Base-by-base conservation (phyloP, 2,888 invertebrate genomes). In the Drosophila anomelani region DNA sequence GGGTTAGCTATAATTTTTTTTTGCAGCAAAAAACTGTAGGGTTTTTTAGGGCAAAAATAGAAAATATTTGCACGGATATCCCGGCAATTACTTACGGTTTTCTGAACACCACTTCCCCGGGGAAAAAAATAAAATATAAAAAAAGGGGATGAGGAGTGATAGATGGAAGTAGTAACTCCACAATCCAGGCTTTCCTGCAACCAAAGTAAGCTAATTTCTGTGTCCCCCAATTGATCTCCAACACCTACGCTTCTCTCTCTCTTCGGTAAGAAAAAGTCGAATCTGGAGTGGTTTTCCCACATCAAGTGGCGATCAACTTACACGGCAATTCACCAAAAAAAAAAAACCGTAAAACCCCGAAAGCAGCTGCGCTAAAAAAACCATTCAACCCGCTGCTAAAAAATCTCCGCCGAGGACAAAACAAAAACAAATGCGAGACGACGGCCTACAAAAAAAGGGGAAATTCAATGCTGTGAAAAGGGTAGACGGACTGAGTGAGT, bases 81-180 rank as follows among this genome's bases (percentile, higher is more conserved):
- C 85, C 90, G 75, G 77, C 90, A 91, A 90, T 89, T 91, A 91
- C 80, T 90, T 88, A 88, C 89, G 90, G 90, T 80, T 80, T 77
- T 79, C 62, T 90, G 90, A 85, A 79, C 88, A 82, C 68, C 82
- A 46, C 23, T 58, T 43, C 23, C 20, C n/a, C 6, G n/a, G n/a
- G 47, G n/a, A 34, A 26, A 34, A 47, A 32, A 32, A 15, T 26
- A 9, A 1, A 23, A 44, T 15, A 23, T 0, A 44, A 39, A 53
- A 59, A 43, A 47, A 15, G 17, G 72, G 56, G 62, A 39, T 51
- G 56, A 41, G 55, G 9, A 17, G 46, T 15, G 23, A 41, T 13
- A 34, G 10, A 12, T 36, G 15, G 34, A 7, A 10, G 36, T 26
- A 4, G 23, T n/a, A 41, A 1, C 20, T 32, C 13, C 10, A 26